These are phyloP conservation scores for Balaenoptera acutorostrata DNA, from an alignment of 2,113 vertebrate genomes.

Conservation along the genomic window DNA sequence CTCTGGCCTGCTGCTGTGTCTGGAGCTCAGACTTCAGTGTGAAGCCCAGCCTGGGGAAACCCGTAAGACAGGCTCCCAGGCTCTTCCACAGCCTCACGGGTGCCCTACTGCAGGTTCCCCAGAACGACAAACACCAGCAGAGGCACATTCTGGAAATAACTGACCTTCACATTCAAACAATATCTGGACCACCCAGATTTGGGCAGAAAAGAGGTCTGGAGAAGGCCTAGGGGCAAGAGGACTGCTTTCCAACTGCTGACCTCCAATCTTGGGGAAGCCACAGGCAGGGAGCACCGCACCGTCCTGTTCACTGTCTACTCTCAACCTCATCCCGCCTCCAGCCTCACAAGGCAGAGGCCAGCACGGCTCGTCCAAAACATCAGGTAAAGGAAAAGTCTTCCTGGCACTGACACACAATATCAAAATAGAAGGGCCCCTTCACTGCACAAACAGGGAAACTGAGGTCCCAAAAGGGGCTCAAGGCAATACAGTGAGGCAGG, in stretches of 20 bases:
- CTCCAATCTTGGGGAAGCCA: not conserved
- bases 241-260: not conserved
- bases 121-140: not conserved
- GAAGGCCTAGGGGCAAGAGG: not conserved
- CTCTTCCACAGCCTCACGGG: not conserved
- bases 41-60: not conserved
- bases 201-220: slow-evolving; percentile 21
- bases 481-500: not conserved
- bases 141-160: not conserved
- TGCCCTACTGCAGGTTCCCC: not conserved
- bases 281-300: not conserved
- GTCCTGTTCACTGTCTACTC: not conserved
- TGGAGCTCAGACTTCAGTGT: not conserved
- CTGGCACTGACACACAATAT: not conserved
- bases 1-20: not conserved
- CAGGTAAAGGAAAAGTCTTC: not conserved
- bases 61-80: not conserved
- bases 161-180: slow-evolving; percentile 8
- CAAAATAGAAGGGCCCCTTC: not conserved
- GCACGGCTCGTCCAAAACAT: not conserved
- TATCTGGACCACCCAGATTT: not conserved
- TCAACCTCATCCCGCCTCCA: slow-evolving; percentile 3
- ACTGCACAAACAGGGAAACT: not conserved
- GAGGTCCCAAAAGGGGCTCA: not conserved
- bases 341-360: not conserved